These are phyloP conservation scores for Temnothorax unifasciatus DNA, from an alignment of 2,888 invertebrate genomes.

Conservation along the genomic window DNA sequence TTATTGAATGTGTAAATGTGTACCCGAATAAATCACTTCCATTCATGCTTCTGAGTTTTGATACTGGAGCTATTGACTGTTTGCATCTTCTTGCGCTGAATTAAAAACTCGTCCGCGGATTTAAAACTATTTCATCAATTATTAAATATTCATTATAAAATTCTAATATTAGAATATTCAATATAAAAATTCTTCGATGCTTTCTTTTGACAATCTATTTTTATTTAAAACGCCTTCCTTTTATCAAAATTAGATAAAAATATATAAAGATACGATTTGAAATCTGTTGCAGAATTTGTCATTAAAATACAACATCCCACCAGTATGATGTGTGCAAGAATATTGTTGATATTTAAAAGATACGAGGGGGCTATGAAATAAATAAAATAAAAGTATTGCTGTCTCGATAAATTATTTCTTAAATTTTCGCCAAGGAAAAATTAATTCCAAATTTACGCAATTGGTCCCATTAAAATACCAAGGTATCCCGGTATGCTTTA, in stretches of 20 bases:
- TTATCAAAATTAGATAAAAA: not conserved
- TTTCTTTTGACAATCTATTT: not conserved
- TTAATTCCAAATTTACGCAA: not conserved
- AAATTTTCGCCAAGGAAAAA: not conserved
- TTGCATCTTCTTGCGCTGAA: not conserved
- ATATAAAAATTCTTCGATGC: not conserved
- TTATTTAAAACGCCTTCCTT: not conserved
- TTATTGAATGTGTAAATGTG: not conserved
- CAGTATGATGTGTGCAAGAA: not conserved
- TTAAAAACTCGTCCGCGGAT: not conserved
- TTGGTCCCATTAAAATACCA: not conserved
- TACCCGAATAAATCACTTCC: not conserved
- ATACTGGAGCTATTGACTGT: not conserved
- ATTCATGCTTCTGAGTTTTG: not conserved
- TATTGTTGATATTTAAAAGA: not conserved
- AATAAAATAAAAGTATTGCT: not conserved
- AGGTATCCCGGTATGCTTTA: too few species aligned
- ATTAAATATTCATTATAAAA: not conserved
- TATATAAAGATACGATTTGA: not conserved
- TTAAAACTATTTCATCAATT: not conserved
- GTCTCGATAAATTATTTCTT: not conserved
- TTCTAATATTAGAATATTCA: not conserved
- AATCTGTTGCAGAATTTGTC: not conserved
- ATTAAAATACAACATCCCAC: not conserved
- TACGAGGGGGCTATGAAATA: not conserved